Percentiles rank a stretch among this genome's conserved stretches.
Conservation (phyloP, 2,888 invertebrate species). For the Hirtodrosophila alboralis region DNA sequence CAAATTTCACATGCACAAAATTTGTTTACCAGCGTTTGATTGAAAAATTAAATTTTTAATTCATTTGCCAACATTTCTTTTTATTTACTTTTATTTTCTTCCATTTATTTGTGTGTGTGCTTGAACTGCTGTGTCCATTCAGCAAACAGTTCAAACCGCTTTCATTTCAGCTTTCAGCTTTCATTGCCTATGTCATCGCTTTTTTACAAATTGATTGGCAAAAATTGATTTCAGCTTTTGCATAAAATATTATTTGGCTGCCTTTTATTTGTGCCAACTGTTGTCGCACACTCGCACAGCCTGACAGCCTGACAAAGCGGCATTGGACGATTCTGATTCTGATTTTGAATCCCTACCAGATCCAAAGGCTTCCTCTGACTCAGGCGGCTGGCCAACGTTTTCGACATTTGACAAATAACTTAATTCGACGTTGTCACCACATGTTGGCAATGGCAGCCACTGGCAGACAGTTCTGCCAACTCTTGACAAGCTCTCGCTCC, state of each 20-base stretch:
- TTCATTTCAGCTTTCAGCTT: slow-evolving; percentile 22
- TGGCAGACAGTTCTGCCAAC: slow-evolving; percentile 7
- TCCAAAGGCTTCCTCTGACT: not conserved
- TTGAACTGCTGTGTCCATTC: slow-evolving; percentile 33
- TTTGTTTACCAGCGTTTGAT: slow-evolving; percentile 63
- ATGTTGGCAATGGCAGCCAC: slow-evolving; percentile 52
- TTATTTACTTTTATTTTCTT: not conserved
- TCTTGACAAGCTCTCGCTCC: slow-evolving; percentile 26
- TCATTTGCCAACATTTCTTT: slow-evolving; percentile 35
- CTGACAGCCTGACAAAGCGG: slow-evolving; percentile 52
- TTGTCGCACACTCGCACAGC: slow-evolving; percentile 42
- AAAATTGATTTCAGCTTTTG: slow-evolving; percentile 76
- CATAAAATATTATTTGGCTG: slow-evolving; percentile 70
- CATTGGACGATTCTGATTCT: slow-evolving; percentile 3
- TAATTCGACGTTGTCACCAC: slow-evolving; percentile 74
- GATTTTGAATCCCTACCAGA: slow-evolving; percentile 2
- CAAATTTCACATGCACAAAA: slow-evolving; percentile 40
- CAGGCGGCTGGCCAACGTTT: slow-evolving; percentile 40
- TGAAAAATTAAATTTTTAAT: slow-evolving; percentile 78
- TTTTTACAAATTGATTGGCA: slow-evolving; percentile 75
- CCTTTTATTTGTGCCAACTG: slow-evolving; percentile 70
- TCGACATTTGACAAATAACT: slow-evolving; percentile 77
- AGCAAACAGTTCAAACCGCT: slow-evolving; percentile 55
- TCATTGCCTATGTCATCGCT: slow-evolving; percentile 54
- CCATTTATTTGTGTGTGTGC: not conserved